Conservation (phyloP, 2,797 vertebrate genomes). For the Pseudochromis fuscus region DNA sequence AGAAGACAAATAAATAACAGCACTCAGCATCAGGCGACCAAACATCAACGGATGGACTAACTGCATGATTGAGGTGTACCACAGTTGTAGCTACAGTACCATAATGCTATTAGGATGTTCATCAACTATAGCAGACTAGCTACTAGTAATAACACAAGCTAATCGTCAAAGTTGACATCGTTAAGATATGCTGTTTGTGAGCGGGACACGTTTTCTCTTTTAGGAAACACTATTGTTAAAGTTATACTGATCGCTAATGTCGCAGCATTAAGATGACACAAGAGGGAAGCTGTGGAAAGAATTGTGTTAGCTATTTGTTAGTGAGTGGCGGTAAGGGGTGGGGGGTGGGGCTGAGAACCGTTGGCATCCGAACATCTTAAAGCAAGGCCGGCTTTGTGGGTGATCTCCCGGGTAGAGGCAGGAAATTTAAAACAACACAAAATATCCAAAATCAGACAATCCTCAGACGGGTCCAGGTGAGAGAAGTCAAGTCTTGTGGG, state of each 20-base stretch:
- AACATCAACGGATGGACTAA: constrained; percentile 29
- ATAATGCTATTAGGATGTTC: constrained; percentile 27
- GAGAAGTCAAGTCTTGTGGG: constrained; percentile 3
- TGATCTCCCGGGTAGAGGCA: background rate
- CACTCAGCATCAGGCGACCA: constrained; percentile 32
- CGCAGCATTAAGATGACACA: constrained; percentile 23
- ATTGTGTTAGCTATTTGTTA: background rate
- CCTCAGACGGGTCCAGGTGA: background rate
- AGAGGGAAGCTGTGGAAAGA: constrained; percentile 8
- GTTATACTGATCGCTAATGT: constrained; percentile 27
- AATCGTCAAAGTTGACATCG: constrained; percentile 41
- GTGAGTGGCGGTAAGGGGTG: background rate
- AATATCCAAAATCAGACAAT: constrained; percentile 9
- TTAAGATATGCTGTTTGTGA: constrained; percentile 40
- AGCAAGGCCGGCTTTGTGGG: constrained; percentile 20
- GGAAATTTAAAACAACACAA: constrained; percentile 10
- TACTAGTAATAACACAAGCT: constrained; percentile 38
- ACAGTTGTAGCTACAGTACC: constrained; percentile 33
- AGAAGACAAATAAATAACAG: constrained; percentile 39
- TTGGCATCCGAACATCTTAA: constrained; percentile 39
- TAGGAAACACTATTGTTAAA: constrained; percentile 29
- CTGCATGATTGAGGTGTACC: constrained; percentile 44
- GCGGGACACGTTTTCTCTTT: constrained; percentile 12
- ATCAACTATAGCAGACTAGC: constrained; percentile 52
- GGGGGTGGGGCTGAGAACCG: constrained; percentile 10